Conservation (phyloP, 2,113 vertebrate genomes). For the Hippocampus abdominalis region DNA sequence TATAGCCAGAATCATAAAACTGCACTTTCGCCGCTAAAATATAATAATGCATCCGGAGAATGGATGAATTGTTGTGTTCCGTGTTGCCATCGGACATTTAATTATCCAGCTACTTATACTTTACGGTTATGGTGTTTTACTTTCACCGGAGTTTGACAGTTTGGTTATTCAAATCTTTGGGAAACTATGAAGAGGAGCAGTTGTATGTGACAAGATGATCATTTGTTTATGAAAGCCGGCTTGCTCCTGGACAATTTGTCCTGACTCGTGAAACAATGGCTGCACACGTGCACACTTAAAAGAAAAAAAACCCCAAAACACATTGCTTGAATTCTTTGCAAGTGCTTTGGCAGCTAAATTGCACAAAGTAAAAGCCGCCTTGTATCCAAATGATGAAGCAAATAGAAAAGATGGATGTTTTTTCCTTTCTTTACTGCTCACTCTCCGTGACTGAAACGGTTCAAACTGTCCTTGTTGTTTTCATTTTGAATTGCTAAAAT, state of each 20-base stretch:
- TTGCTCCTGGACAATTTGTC: background rate
- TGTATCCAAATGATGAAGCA: background rate
- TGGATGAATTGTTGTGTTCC: too few species aligned
- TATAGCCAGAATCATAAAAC: too few species aligned
- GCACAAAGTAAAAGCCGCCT: background rate
- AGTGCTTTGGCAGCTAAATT: background rate
- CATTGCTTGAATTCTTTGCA: background rate
- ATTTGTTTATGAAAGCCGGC: background rate
- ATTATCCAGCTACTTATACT: background rate
- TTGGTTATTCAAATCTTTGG: background rate
- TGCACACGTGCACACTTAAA: background rate
- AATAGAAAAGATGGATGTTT: background rate
- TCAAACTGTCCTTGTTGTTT: too few species aligned
- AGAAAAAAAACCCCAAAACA: background rate
- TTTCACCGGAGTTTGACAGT: background rate
- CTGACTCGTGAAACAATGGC: background rate
- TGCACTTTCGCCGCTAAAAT: too few species aligned
- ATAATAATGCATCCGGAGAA: too few species aligned
- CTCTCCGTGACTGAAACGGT: background rate
- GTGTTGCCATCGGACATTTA: too few species aligned
- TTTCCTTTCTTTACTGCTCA: background rate
- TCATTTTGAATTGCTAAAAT: too few species aligned
- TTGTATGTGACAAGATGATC: background rate
- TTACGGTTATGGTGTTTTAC: background rate
- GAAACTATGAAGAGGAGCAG: background rate